Conservation (phyloP, 2,113 vertebrate species). For the Semnornis frantzii region DNA sequence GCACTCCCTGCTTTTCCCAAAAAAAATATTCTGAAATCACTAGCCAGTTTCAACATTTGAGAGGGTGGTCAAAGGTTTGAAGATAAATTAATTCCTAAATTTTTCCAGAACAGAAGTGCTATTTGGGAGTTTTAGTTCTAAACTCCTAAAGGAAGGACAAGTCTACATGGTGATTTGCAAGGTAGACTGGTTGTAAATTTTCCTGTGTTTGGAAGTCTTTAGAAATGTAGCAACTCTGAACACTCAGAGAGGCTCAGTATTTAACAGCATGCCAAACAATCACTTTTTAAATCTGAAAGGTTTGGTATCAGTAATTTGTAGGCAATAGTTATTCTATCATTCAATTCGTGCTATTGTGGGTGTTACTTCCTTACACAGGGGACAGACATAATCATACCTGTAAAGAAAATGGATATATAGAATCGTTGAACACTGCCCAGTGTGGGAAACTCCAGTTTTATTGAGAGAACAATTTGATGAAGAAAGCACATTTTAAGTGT, state of each 20-base stretch:
- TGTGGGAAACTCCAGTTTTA: not conserved
- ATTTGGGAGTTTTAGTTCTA: not conserved
- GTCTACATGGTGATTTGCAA: not conserved
- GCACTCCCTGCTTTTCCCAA: not conserved
- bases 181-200: not conserved
- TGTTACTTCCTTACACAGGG: not conserved
- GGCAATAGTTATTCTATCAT: not conserved
- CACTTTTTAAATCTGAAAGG: not conserved
- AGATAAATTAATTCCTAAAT: not conserved
- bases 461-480: not conserved
- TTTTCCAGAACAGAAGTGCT: not conserved
- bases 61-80: not conserved
- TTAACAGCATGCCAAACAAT: not conserved
- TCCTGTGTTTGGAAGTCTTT: not conserved
- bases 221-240: not conserved
- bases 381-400: not conserved
- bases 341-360: not conserved
- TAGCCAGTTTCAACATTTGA: slow-evolving; percentile 7
- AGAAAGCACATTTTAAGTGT: not conserved
- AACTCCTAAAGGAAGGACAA: not conserved
- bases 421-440: not conserved
- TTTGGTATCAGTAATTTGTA: not conserved
- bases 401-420: not conserved
- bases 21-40: not conserved
- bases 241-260: not conserved